phyloP scores from a whole-genome alignment of 1,140 invertebrate species.

The Onthophagus taurus region DNA sequence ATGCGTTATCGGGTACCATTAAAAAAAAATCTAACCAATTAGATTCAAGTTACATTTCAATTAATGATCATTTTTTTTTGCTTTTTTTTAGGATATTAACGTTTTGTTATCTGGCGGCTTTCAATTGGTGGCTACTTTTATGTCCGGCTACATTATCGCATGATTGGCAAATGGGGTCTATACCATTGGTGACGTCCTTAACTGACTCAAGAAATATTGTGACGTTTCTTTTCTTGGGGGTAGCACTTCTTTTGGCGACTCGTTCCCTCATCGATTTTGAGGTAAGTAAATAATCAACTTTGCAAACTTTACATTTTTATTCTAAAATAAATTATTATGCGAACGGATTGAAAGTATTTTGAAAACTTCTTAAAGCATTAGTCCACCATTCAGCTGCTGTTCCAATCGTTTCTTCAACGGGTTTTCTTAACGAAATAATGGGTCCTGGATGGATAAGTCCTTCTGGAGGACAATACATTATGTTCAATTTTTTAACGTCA shows the following conservation, averaged over 20 bases:
- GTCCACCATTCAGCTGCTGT: no score
- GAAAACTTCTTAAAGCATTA: no score
- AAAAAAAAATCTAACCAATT: background rate
- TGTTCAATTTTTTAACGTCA: conserved; percentile 6
- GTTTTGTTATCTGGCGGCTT: conserved; percentile 68
- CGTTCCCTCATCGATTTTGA: conserved; percentile 55
- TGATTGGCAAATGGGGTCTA: conserved; percentile 83
- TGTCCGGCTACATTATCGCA: conserved; percentile 68
- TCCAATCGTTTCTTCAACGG: no score
- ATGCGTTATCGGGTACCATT: no score
- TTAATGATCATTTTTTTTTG: background rate
- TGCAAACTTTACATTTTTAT: no score
- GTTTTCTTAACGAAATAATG: no score
- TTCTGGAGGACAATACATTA: no score
- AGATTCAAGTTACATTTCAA: background rate
- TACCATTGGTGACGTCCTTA: conserved; percentile 60
- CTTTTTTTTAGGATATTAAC: conserved; percentile 52
- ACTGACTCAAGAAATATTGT: conserved; percentile 62
- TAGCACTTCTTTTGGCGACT: conserved; percentile 48
- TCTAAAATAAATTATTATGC: no score
- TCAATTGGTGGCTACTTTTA: conserved; percentile 73
- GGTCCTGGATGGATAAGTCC: no score
- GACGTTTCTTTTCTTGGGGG: conserved; percentile 56
- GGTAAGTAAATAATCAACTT: no score
- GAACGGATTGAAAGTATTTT: no score